Evolutionary conservation across 2,797 vertebrate species (phyloP).

Genomic region (Myotis myotis): DNA sequence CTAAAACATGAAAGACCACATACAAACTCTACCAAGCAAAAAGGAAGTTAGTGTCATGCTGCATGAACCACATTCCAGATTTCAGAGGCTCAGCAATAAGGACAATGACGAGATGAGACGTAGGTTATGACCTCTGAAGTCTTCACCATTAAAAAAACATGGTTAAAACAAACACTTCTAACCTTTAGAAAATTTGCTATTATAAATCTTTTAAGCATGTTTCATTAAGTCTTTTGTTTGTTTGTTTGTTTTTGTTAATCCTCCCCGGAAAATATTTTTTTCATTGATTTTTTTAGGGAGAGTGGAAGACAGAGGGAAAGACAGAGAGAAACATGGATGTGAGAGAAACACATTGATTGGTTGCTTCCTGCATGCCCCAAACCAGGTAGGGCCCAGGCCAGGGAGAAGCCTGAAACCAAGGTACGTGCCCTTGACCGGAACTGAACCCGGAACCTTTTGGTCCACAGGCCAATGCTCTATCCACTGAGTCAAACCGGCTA

Average conservation of each 20-base stretch:
- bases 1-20: neutral
- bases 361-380: too few relatives aligned
- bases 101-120: neutral
- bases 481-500: too few relatives aligned
- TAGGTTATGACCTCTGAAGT: neutral
- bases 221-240: neutral
- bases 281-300: too few relatives aligned
- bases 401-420: too few relatives aligned
- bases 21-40: conserved; percentile 8
- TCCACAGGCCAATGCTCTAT: too few relatives aligned
- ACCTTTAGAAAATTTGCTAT: neutral
- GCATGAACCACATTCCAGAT: neutral
- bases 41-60: neutral
- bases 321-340: too few relatives aligned
- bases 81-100: neutral
- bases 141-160: neutral
- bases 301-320: too few relatives aligned
- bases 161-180: neutral
- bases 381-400: too few relatives aligned
- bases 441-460: too few relatives aligned
- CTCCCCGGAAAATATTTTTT: too few relatives aligned
- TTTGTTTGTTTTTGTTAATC: neutral
- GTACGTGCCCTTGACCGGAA: too few relatives aligned
- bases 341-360: too few relatives aligned
- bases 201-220: neutral